phyloP scores from a whole-genome alignment of 2,113 vertebrate genomes.

The Coryphaenoides rupestris region DNA sequence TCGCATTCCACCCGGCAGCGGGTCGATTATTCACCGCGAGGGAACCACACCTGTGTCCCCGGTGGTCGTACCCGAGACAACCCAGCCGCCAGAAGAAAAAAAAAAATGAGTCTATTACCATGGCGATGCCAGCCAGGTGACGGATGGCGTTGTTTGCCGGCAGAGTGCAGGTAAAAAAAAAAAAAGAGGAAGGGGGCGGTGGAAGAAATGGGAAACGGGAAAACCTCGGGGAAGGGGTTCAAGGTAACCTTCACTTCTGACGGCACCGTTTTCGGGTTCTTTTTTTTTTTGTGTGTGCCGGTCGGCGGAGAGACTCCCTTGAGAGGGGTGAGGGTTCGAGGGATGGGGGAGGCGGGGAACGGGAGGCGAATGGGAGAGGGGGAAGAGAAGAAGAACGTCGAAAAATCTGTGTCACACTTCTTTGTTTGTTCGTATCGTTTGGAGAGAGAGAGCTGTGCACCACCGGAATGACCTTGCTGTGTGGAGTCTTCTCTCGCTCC shows the following conservation, averaged over 20 bases:
- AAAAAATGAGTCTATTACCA: constrained; percentile 72
- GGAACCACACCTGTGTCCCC: constrained; percentile 72
- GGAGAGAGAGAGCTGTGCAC: constrained; percentile 51
- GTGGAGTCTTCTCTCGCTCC: constrained; percentile 24
- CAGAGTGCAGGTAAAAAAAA: constrained; percentile 55
- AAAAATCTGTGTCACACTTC: constrained; percentile 47
- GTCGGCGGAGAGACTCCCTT: constrained; percentile 49
- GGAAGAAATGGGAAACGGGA: too few species aligned
- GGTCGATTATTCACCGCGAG: constrained; percentile 75
- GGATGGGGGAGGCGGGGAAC: too few species aligned
- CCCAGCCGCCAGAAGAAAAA: constrained; percentile 57
- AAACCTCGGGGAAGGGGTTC: constrained; percentile 51
- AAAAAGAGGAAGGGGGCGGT: too few species aligned
- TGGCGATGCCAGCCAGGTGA: constrained; percentile 69
- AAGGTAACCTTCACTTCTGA: constrained; percentile 70
- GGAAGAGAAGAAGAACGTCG: constrained; percentile 11
- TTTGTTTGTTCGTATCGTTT: constrained; percentile 57
- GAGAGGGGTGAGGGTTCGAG: constrained; percentile 22
- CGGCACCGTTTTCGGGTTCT: constrained; percentile 32
- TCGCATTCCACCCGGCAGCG: constrained; percentile 59
- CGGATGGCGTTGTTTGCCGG: constrained; percentile 67
- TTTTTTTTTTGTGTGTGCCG: constrained; percentile 13
- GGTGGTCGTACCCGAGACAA: constrained; percentile 63
- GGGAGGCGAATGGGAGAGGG: too few species aligned
- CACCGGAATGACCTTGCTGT: constrained; percentile 62